phyloP scores from a whole-genome alignment of 2,113 vertebrate genomes.

The Brachyhypopomus occidentalis region DNA sequence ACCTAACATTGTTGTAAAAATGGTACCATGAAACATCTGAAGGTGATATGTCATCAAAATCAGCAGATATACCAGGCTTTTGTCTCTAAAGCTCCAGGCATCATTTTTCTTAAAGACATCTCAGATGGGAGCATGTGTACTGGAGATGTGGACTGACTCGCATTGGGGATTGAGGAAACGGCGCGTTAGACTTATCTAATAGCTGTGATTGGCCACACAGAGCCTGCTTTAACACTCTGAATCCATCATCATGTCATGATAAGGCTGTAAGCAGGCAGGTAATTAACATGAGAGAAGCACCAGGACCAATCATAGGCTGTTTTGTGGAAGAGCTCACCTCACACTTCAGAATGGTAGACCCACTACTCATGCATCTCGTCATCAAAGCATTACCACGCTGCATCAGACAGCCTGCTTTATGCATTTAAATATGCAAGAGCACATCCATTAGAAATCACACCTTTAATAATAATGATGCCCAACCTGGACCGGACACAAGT shows the following conservation, averaged over 20 bases:
- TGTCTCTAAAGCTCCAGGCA: background rate
- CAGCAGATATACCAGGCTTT: too few relatives aligned
- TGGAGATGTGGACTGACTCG: conserved; percentile 19
- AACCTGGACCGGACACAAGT: background rate
- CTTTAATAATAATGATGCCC: background rate
- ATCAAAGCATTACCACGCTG: conserved; percentile 9
- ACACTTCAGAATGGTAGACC: conserved; percentile 3
- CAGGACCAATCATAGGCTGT: conserved; percentile 24
- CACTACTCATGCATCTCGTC: conserved; percentile 10
- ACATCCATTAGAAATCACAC: background rate
- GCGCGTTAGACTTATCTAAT: conserved; percentile 28
- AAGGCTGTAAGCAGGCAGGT: background rate
- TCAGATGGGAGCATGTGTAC: background rate
- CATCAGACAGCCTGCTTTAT: conserved; percentile 10
- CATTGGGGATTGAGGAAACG: background rate
- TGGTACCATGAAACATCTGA: too few relatives aligned
- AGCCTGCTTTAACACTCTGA: conserved; percentile 27
- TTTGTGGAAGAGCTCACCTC: conserved; percentile 40
- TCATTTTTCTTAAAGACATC: background rate
- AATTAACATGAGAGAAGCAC: conserved; percentile 19
- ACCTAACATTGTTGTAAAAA: too few relatives aligned
- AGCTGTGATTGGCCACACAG: conserved; percentile 27
- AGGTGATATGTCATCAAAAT: too few relatives aligned
- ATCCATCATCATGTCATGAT: conserved; percentile 31
- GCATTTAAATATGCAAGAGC: background rate